Base-by-base conservation (phyloP, 2,797 vertebrate genomes). In the Brachyrhaphis roseni region DNA sequence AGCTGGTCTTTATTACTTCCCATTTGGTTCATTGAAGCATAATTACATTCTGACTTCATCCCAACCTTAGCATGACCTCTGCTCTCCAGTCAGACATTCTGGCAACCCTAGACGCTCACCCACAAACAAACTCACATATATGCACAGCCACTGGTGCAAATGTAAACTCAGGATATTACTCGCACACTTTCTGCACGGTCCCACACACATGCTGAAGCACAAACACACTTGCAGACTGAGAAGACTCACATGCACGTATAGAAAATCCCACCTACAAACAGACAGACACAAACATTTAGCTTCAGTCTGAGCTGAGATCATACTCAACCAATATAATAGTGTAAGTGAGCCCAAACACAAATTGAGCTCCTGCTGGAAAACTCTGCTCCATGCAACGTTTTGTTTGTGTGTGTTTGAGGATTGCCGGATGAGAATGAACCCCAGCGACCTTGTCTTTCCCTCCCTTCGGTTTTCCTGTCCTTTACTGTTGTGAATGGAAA, bases 31-130 rank as follows among this genome's bases (percentile, higher is more conserved):
- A 95, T 95, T 96, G 94, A 96, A 94, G 94, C 93, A 94, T 96
- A 96, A 96, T 96, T 96, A 95, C 94, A 96, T 95, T 96, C 95
- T 96, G 95, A 96, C 96, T 96, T 96, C 96, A 96, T 96, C 93
- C 90, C 93, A 95, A 96, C 96, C 95, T 95, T 95, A 95, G 94
- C 89, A 92, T 96, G 95, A 96, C 95, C 95, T 95, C 93, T 95
- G 94, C 92, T 94, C 94, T 91, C 93, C 92, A 93, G 93, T 94
- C 93, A 93, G 88, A 93, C 89, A 89, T 88, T 83, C 90, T 90
- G 91, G 90, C 92, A 93, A 90, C 81, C 86, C 83, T 86, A 74
- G 76, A 15, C 88, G 73, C 88, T 20, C 81, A 76, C 84, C 77
- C 81, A 78, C 70, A 76, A 77, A 80, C 51, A 77, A 43, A 53